Base-by-base conservation (phyloP, 1,140 invertebrate species). In the Aphis craccivora region DNA sequence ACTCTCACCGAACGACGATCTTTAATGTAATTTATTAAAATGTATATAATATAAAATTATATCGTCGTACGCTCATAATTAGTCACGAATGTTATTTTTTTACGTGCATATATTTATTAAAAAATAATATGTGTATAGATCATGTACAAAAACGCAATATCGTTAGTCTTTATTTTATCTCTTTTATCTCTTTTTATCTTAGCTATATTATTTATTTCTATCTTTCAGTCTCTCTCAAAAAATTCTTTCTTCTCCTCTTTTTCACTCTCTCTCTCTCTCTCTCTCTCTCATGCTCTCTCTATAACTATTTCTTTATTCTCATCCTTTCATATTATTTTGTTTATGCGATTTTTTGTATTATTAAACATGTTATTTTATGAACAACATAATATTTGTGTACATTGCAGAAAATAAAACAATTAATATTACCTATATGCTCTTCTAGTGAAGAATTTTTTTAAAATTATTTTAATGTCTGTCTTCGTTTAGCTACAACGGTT, bases 11-110 rank as follows among this genome's bases (percentile, higher is more conserved):
- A 51, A 88, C 86, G 43, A 88, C 45, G 86, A 88, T 88, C 35
- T 89, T 55, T 89, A 53, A 89, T 35, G 87, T 51, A 84, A 40
- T 40, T 11, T 40, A 25, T 40, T 84, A 43, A 23, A 25, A 84
- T 84, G 37, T 30, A 43, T 25, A 14, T 35, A n/a, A 14, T 43
- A 84, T 48, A 20, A 30, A 30, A 5, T 9, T 45, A 87, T 20
- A 87, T 87, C 43, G 25, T 87, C 43, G 86, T 89, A 37, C 35
- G 88, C 88, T 35, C 88, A n/a, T 55, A 55, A 53, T 55, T 89
- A 89, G 88, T 89, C 88, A 89, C 37, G n/a, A 89, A 89, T 89
- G 87, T 53, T 89, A 89, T 89, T 89, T 89, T 89, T 89, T n/a
- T 89, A 53, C 88, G 35, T 55, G 11, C 51, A 37, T 89, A 86